Evolutionary conservation across 1,140 invertebrate genomes (phyloP).

Genomic region (Drosophila paulistorum): DNA sequence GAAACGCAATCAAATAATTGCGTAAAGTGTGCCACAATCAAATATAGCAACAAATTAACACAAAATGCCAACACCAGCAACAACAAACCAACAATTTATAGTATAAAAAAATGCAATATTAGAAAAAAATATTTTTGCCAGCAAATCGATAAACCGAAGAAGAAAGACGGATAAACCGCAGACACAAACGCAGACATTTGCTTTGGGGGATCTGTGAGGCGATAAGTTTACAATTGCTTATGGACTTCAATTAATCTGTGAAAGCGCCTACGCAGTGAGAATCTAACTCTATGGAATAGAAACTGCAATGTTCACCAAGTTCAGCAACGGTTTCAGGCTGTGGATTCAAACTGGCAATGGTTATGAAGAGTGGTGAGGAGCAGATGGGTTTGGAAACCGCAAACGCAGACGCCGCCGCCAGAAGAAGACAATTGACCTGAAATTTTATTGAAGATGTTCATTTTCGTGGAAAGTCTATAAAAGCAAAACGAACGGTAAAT

Average conservation of each 20-base stretch:
- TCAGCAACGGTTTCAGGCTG: conserved; percentile 36
- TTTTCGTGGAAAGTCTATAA: conserved; percentile 54
- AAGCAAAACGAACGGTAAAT: conserved; percentile 76
- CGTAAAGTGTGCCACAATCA: conserved; percentile 80
- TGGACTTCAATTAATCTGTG: conserved; percentile 82
- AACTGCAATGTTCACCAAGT: conserved; percentile 56
- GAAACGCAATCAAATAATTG: conserved; percentile 81
- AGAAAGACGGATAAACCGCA: conserved; percentile 41
- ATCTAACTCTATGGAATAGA: conserved; percentile 58
- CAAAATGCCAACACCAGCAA: conserved; percentile 65
- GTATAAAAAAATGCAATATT: not conserved
- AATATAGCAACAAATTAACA: conserved; percentile 79
- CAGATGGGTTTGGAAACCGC: conserved; percentile 41
- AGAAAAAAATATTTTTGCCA: conserved; percentile 30
- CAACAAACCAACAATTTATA: conserved; percentile 3
- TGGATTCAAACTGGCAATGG: conserved; percentile 22
- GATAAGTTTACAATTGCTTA: conserved; percentile 82
- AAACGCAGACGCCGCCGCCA: conserved; percentile 40
- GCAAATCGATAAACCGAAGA: conserved; percentile 55
- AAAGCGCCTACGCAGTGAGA: conserved; percentile 76
- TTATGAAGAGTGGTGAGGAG: not conserved
- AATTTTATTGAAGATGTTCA: conserved; percentile 77
- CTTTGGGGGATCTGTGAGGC: conserved; percentile 54
- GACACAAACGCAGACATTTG: conserved; percentile 36
- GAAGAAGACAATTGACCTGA: conserved; percentile 80